Base-by-base conservation (phyloP, 2,797 vertebrate species). In the Brotula barbata region DNA sequence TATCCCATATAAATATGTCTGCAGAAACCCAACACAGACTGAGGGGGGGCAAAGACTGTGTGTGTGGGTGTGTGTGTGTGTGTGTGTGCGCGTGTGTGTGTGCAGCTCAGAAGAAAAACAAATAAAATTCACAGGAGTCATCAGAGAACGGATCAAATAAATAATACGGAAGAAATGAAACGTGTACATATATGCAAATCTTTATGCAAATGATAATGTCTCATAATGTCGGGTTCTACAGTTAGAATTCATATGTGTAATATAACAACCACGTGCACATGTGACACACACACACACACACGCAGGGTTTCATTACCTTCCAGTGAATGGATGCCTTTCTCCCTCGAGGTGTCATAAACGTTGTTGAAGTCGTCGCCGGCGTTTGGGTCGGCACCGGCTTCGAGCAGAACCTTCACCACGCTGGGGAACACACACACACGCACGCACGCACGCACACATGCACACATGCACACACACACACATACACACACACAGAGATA, bases 281-380 rank as follows among this genome's bases (percentile, higher is more conserved):
- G 40, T 51, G 7, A 7, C 13, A 51, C 22, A 28, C 25, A 47
- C 45, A 62, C 39, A 59, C 21, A 61, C 15, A 17, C 8, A 14
- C n/a, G 55, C 40, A 21, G 3, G 34, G 48, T 21, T 56, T 72
- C 61, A 68, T 87, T 89, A 98, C 97, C 96, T 94, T 99, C 95
- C 60, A 98, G 83, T 5, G 96, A 98, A 79, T 98, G 96, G 64
- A 97, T 87, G 44, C 93, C 93, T 68, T 94, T 96, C 54, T 96
- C 94, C 72, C 93, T 92, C 9, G 97, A 95, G 0, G 89, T 93
- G 83, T 96, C 94, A 6, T 96, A 96, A 52, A 98, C 93, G 4
- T 92, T 99, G 88, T 91, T 96, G 90, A 99, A 99, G 56, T 95
- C 82, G 6, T 98, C 97, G 1, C 95, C 96, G 0, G 94, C 88